Conservation (phyloP, 2,797 vertebrate genomes). For the Centroberyx gerrardi region DNA sequence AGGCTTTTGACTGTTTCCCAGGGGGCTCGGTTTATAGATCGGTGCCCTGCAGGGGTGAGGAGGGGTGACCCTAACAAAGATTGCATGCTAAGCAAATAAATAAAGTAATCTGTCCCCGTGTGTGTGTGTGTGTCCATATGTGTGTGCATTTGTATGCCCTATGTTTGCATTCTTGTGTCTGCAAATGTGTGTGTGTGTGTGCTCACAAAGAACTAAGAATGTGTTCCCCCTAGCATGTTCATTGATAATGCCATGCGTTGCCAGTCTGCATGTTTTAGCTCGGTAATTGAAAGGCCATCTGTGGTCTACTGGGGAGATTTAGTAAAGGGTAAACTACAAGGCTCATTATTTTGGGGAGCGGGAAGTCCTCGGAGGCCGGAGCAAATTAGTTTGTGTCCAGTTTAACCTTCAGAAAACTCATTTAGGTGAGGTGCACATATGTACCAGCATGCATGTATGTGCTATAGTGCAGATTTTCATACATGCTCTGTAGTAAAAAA, state of each 20-base stretch:
- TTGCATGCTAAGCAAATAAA: slow-evolving; percentile 79
- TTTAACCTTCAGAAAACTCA: slow-evolving; percentile 82
- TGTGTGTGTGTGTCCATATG: slow-evolving; percentile 28
- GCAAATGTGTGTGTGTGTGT: not conserved
- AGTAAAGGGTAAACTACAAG: slow-evolving; percentile 79
- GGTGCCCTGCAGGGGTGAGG: slow-evolving; percentile 59
- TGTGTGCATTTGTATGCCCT: not conserved
- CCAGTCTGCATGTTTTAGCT: slow-evolving; percentile 78
- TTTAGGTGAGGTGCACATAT: slow-evolving; percentile 60
- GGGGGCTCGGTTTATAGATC: slow-evolving; percentile 67
- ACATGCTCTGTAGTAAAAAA: slow-evolving; percentile 30
- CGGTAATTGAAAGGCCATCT: slow-evolving; percentile 83
- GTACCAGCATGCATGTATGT: slow-evolving; percentile 42
- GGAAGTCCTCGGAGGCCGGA: slow-evolving; percentile 66
- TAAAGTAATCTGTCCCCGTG: slow-evolving; percentile 65
- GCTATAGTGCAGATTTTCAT: slow-evolving; percentile 35
- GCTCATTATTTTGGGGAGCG: slow-evolving; percentile 78
- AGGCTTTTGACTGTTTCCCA: slow-evolving; percentile 46
- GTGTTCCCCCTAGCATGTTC: slow-evolving; percentile 60
- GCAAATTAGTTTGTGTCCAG: slow-evolving; percentile 80
- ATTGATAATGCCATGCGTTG: slow-evolving; percentile 79
- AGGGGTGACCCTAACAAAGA: slow-evolving; percentile 71
- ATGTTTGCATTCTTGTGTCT: slow-evolving; percentile 16
- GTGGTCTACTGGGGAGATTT: slow-evolving; percentile 77
- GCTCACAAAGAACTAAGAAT: slow-evolving; percentile 38